These are phyloP conservation scores for Hedya salicella DNA, from an alignment of 2,888 invertebrate species.

Conservation along the genomic window DNA sequence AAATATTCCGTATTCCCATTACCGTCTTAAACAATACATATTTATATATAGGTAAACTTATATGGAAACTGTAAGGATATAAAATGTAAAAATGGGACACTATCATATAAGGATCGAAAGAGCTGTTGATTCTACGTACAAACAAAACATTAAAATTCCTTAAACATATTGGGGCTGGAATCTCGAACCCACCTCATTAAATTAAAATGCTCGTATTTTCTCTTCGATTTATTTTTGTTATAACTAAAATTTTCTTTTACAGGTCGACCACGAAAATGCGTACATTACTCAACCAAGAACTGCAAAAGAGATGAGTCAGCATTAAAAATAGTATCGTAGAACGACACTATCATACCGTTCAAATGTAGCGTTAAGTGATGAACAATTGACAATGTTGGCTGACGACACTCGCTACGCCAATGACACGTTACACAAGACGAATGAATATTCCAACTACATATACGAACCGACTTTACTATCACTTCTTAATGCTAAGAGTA, in stretches of 20 bases:
- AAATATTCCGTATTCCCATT: too few species aligned
- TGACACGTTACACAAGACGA: constrained; percentile 45
- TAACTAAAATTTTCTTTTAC: constrained; percentile 8
- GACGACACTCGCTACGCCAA: constrained; percentile 61
- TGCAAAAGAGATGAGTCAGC: constrained; percentile 27
- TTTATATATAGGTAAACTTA: too few species aligned
- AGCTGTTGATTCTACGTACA: too few species aligned
- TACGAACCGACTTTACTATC: constrained; percentile 69
- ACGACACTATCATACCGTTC: constrained; percentile 4
- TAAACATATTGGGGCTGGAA: too few species aligned
- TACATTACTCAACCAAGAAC: constrained; percentile 12
- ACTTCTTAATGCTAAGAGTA: constrained; percentile 66
- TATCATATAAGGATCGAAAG: too few species aligned
- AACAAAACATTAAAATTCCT: too few species aligned
- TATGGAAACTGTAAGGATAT: too few species aligned
- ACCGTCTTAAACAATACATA: too few species aligned
- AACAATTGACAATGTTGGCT: constrained; percentile 71
- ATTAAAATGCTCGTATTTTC: background rate
- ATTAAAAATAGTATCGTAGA: constrained; percentile 17
- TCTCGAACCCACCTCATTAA: too few species aligned
- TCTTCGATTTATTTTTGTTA: background rate
- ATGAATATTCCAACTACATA: constrained; percentile 58
- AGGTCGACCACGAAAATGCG: constrained; percentile 35
- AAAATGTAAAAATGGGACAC: too few species aligned
- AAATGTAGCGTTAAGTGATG: constrained; percentile 62